These are phyloP conservation scores for Phaethon lepturus DNA, from an alignment of 2,113 vertebrate species.

Conservation along the genomic window DNA sequence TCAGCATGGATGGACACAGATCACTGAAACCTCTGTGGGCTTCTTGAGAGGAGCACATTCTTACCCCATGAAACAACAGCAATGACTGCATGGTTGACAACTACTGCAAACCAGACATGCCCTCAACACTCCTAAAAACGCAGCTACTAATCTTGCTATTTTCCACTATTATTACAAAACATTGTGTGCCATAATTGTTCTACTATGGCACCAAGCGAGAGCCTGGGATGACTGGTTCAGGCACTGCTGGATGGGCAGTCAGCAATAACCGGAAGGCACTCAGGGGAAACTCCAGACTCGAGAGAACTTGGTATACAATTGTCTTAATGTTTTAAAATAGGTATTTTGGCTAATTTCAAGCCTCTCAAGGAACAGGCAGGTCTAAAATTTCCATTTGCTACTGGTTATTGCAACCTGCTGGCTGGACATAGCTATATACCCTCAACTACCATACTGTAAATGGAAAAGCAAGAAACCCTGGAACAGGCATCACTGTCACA, in stretches of 20 bases:
- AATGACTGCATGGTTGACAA: accelerated
- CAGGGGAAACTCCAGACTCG: neutral
- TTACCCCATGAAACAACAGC: accelerated
- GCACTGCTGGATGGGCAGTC: neutral
- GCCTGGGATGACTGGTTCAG: neutral
- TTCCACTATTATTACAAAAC: neutral
- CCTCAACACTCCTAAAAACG: neutral
- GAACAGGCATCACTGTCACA: neutral
- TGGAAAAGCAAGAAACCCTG: neutral
- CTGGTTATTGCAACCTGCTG: neutral
- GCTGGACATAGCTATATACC: neutral
- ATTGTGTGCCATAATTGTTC: neutral
- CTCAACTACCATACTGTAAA: neutral
- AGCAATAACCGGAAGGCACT: neutral
- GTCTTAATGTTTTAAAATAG: neutral
- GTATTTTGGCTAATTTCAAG: neutral
- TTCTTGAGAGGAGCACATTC: neutral
- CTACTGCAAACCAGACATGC: neutral
- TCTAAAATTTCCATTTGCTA: neutral
- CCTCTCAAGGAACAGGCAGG: neutral
- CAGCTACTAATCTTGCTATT: neutral
- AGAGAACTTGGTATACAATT: neutral
- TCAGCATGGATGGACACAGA: neutral
- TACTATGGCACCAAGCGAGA: neutral
- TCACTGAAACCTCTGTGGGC: neutral